Conservation (phyloP, 2,797 vertebrate species). For the Simalia tracyae region DNA sequence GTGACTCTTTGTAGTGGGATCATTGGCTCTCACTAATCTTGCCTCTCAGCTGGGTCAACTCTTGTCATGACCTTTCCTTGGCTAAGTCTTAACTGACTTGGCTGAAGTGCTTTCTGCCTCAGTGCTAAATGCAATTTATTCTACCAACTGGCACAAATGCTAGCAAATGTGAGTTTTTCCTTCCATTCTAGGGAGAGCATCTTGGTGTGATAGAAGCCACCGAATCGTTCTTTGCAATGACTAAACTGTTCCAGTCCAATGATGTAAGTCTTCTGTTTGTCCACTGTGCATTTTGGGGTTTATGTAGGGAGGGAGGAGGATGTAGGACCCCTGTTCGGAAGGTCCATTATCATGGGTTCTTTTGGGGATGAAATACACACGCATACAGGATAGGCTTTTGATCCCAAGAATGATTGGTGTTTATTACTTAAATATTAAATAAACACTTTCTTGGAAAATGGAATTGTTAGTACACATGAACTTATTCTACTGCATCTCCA, state of each 20-base stretch:
- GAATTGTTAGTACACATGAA: background rate
- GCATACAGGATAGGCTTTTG: background rate
- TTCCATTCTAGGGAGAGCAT: slow-evolving; percentile 74
- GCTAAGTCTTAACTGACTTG: background rate
- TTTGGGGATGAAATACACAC: background rate
- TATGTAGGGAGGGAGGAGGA: background rate
- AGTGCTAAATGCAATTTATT: background rate
- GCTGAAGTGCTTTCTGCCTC: background rate
- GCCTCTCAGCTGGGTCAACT: background rate
- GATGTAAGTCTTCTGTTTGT: slow-evolving; percentile 72
- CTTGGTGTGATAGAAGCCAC: slow-evolving; percentile 80
- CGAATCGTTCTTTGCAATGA: slow-evolving; percentile 83
- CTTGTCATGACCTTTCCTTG: background rate
- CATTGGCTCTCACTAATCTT: background rate
- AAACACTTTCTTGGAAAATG: background rate
- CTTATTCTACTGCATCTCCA: background rate
- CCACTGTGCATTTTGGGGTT: background rate
- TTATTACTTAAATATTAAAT: background rate
- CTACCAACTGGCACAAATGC: background rate
- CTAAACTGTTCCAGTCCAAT: slow-evolving; percentile 81
- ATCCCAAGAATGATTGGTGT: background rate
- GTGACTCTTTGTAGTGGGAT: background rate
- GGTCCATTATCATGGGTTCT: background rate
- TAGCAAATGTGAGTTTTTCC: slow-evolving; percentile 8
- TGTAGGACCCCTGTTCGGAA: background rate